Evolutionary conservation across 2,888 invertebrate species (phyloP), one percentile per base, ranked within the genome.

Genomic region (Ethmia dodecea): DNA sequence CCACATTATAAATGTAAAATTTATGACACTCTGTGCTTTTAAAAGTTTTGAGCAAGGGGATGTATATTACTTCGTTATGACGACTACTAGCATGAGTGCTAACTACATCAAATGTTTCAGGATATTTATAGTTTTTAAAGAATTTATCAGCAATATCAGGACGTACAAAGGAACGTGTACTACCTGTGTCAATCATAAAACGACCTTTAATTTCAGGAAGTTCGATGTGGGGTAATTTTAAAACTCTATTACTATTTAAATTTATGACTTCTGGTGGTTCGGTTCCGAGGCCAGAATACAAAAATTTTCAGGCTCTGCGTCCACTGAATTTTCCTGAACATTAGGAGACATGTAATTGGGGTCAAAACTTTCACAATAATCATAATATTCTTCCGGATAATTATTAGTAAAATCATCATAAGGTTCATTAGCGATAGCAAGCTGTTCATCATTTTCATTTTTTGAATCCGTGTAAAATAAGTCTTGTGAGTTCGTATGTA

Each of bases 161-260:
- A 29, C 41, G 41, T 9, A 43, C 29, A 31, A 44, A 40, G 4
- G 38, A 42, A n/a, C 40, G 18, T 10, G 33, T 40, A 22, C 47
- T 47, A 2, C 43, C 44, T 1, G 47, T 47, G 28, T 47, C 47
- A 10, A 47, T 40, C 38, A 47, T 42, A 10, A 43, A 40, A 3
- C 13, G 12, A 6, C 39, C 11, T n/a, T 42, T 24, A 12, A 45
- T 32, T 33, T 45, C 48, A 3, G 43, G 43, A 15, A 45, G 29
- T 1, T 28, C 11, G 15, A 49, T 42, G 16, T 45, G 40, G 5
- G 45, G 40, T 27, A 40, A 13, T 20, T 33, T 33, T 22, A 33
- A 22, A 10, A 18, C n/a, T 5, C 10, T n/a, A 14, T 25, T 14
- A 16, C 13, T 16, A 35, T 35, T 35, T 13, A 30, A n/a, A 12